phyloP scores from a whole-genome alignment of 92 coral and sea anemone genomes.

The Hydrozoanthus gracilis region DNA sequence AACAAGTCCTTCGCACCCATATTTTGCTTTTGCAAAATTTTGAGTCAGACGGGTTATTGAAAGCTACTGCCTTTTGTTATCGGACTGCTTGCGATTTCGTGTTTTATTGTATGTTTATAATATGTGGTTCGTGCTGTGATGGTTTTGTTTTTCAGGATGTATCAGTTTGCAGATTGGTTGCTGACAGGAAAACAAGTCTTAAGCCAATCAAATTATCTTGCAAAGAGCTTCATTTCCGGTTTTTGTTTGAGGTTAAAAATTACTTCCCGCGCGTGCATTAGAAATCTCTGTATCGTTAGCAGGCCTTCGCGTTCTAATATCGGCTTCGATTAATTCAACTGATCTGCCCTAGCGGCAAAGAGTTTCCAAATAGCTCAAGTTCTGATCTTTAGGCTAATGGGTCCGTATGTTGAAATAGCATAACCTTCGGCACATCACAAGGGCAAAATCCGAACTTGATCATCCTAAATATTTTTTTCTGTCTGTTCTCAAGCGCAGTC shows the following conservation, averaged over 20 bases:
- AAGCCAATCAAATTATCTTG: conserved; percentile 17
- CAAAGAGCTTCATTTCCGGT: not conserved
- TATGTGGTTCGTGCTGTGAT: not conserved
- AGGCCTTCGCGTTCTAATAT: too few relatives aligned
- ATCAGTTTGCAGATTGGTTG: conserved; percentile 4
- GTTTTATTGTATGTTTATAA: too few relatives aligned
- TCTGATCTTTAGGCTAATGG: not conserved
- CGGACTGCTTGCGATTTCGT: too few relatives aligned
- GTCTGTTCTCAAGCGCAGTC: not conserved
- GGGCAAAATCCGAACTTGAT: not conserved
- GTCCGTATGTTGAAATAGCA: not conserved
- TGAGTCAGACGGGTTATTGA: too few relatives aligned
- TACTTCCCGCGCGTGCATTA: not conserved
- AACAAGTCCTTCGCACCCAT: too few relatives aligned
- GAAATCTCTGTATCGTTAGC: too few relatives aligned
- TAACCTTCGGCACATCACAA: not conserved
- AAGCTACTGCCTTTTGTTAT: too few relatives aligned
- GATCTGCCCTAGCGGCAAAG: conserved; percentile 1
- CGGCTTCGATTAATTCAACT: not conserved
- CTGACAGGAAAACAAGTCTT: not conserved
- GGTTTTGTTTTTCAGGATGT: conserved; percentile 22
- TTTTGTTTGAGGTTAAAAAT: not conserved
- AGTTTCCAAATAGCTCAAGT: not conserved
- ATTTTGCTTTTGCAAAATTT: too few relatives aligned
- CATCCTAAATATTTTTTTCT: not conserved